Conservation (phyloP, 2,888 invertebrate genomes). For the Agonopterix subpropinquella region DNA sequence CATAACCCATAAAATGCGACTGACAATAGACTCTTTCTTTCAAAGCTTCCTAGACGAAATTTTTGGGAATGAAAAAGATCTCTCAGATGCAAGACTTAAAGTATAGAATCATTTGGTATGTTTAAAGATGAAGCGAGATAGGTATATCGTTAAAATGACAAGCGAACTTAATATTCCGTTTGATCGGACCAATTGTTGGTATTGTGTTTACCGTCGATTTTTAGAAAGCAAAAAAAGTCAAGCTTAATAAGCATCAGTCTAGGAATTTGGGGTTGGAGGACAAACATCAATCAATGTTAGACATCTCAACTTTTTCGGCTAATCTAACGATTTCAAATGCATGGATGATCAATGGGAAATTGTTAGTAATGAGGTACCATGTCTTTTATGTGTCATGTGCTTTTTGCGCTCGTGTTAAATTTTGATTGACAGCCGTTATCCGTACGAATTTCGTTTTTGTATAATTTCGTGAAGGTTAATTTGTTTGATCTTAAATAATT, state of each 20-base stretch:
- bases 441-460: slow-evolving; percentile 27
- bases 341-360: slow-evolving; percentile 56
- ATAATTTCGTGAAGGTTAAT: slow-evolving; percentile 30
- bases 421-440: slow-evolving; percentile 27
- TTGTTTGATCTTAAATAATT: slow-evolving; percentile 7
- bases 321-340: slow-evolving; percentile 48
- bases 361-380: slow-evolving; percentile 37
- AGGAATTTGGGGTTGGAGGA: slow-evolving; percentile 49
- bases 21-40: slow-evolving; percentile 67
- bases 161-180: slow-evolving; percentile 73
- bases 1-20: slow-evolving; percentile 73
- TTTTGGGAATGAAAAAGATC: slow-evolving; percentile 21
- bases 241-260: slow-evolving; percentile 41
- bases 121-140: slow-evolving; percentile 38
- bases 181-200: slow-evolving; percentile 73
- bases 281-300: slow-evolving; percentile 59
- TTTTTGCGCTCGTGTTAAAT: slow-evolving; percentile 28
- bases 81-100: slow-evolving; percentile 14
- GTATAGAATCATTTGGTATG: slow-evolving; percentile 17
- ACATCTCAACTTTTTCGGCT: slow-evolving; percentile 49
- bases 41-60: slow-evolving; percentile 50
- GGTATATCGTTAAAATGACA: slow-evolving; percentile 70
- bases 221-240: slow-evolving; percentile 57
- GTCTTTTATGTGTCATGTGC: slow-evolving; percentile 26
- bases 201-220: slow-evolving; percentile 67